Evolutionary conservation across 2,888 invertebrate genomes (phyloP), one percentile per base, ranked within the genome.

Genomic region (Agrotis ipsilon): DNA sequence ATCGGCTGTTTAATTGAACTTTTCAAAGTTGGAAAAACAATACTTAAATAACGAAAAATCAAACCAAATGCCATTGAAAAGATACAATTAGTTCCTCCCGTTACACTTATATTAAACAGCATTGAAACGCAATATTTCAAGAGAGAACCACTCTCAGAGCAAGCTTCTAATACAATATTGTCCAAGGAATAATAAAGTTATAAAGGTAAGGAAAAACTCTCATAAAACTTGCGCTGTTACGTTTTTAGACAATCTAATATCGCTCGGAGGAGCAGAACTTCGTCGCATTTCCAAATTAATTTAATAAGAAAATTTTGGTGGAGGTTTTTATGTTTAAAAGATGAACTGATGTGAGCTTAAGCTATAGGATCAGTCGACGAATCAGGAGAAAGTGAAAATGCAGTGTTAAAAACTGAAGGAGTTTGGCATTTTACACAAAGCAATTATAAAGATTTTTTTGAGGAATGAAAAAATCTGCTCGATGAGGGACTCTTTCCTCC

Each of bases 161-260:
- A 14, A 48, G n/a, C 14, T 11, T 18, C 21, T 43, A 11, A 24
- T 14, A 45, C 2, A 52, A 52, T 27, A 19, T 19, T 19, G 6
- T 61, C 11, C 13, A 57, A 32, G 11, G 19, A 57, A 18, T 19
- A 13, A 62, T 62, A 62, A 32, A 58, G 32, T 32, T 32, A 55
- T 18, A 18, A 58, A 32, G 39, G 16, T 32, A 19, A 57, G 16
- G 27, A 3, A 32, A 57, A 57, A 39, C 16, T 58, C 43, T 13
- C 1, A 39, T 39, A 39, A 39, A 39, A 39, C 11, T 39, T 39
- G 11, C 39, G 39, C 39, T 39, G 4, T 62, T 14, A 32, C 7
- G 7, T 62, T 32, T 32, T 19, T 16, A 19, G 13, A 16, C 18
- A 19, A 16, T 39, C 39, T 39, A 39, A 39, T 39, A 32, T 21